These are phyloP conservation scores for Platycheirus rosarum DNA, from an alignment of 2,888 invertebrate genomes.

Conservation along the genomic window DNA sequence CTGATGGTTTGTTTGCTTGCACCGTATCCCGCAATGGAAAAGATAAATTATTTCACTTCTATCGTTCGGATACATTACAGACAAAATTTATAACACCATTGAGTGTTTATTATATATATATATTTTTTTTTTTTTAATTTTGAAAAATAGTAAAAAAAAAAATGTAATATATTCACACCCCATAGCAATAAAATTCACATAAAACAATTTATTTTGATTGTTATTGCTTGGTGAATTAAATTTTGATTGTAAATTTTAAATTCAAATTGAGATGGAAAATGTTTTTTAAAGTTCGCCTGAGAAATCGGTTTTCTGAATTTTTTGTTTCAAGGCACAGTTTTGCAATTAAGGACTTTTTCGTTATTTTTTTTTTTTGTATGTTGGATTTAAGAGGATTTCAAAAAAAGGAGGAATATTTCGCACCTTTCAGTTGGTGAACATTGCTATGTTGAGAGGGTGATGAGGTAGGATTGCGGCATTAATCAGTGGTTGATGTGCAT, in stretches of 20 bases:
- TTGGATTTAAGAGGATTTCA: not conserved
- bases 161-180: constrained; percentile 32
- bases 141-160: constrained; percentile 15
- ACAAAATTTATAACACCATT: constrained; percentile 28
- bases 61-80: constrained; percentile 35
- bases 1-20: not conserved
- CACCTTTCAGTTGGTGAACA: constrained; percentile 28
- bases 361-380: too few species aligned
- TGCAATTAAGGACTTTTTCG: constrained; percentile 60
- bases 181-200: constrained; percentile 35
- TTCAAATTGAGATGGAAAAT: constrained; percentile 36
- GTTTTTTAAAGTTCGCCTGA: not conserved
- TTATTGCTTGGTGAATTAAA: constrained; percentile 41
- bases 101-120: too few species aligned
- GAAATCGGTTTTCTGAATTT: constrained; percentile 9
- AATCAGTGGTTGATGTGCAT: constrained; percentile 71
- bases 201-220: constrained; percentile 47
- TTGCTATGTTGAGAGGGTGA: not conserved
- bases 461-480: constrained; percentile 42
- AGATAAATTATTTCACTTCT: constrained; percentile 31
- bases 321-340: constrained; percentile 23
- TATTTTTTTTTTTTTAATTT: not conserved
- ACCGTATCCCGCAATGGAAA: not conserved
- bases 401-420: constrained; percentile 28
- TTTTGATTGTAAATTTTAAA: constrained; percentile 49